Base-by-base conservation (phyloP, 1,140 invertebrate genomes). In the Reticulitermes speratus region DNA sequence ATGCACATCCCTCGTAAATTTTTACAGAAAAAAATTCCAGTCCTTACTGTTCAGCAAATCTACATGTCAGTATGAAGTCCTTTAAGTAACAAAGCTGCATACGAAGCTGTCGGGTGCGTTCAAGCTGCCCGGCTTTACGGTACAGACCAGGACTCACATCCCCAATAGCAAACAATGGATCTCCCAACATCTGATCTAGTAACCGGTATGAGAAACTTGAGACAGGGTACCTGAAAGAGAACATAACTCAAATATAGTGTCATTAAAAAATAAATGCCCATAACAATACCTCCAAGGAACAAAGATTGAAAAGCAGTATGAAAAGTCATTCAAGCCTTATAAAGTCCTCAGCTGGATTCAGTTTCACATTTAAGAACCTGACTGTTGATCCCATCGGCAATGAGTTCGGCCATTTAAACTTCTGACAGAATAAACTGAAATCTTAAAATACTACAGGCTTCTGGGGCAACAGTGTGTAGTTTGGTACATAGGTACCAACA, bases 131-230 rank as follows among this genome's bases (percentile, higher is more conserved):
- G 19, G 93, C 93, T 88, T 93, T 93, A 84, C 93, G 92, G 88
- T 95, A 96, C 32, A 97, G 90, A 48, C 91, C 90, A 38, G 92
- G 92, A 91, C 97, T 97, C 25, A 97, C 91, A 88, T 95, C 95
- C 7, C 92, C 92, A 65, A 97, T 93, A 89, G 95, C 93, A 89
- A 97, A 97, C 44, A 98, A 91, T 25, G 97, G 96, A 91, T 97
- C 96, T 44, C 91, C 90, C 87, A 93, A 93, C 92, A 97, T 96
- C 89, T 96, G 94, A 88, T 96, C 94, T 86, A 98, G 91, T 38
- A 98, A 91, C 85, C 95, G 93, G 88, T 94, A 94, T 2, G 96
- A 95, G 91, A 97, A 97, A 88, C 95, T 96, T 44, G 96, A 97
- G 8, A 98, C 96, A 14, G 94, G 92, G 92, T 96, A 97, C 88